Evolutionary conservation across 2,113 vertebrate species (phyloP).

Genomic region (Sciurus niger): DNA sequence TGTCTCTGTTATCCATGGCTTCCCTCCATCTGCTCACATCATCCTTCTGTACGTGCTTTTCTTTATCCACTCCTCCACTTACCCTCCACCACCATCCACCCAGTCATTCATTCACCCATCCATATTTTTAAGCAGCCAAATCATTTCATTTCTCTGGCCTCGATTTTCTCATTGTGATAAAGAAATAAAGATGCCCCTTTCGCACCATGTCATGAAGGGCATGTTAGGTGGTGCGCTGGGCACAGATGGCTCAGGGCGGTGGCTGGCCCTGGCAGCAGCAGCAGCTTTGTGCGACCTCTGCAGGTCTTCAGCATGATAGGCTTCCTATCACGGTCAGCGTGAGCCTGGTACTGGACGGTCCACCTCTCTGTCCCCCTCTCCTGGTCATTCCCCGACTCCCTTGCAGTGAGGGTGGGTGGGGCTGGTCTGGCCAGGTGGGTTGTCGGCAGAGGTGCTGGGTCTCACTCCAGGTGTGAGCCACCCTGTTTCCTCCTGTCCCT

Average conservation of each 20-base stretch:
- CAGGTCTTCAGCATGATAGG: rapidly evolving
- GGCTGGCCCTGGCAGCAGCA: rapidly evolving
- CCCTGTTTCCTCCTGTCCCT: not conserved
- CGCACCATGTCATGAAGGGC: rapidly evolving
- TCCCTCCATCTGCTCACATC: not conserved
- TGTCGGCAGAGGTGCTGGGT: too few species aligned
- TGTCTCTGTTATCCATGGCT: too few species aligned
- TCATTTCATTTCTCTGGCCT: not conserved
- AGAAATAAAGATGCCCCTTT: not conserved
- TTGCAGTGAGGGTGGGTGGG: too few species aligned
- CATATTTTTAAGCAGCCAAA: not conserved
- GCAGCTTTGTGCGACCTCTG: too few species aligned
- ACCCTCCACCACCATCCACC: too few species aligned
- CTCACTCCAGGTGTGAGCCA: not conserved
- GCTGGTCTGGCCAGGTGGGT: not conserved
- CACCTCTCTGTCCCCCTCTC: not conserved
- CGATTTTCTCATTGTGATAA: not conserved
- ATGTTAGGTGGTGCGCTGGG: rapidly evolving
- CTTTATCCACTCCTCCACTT: too few species aligned
- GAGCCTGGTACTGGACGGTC: rapidly evolving
- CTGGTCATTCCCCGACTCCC: not conserved
- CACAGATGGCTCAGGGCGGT: rapidly evolving
- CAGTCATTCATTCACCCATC: not conserved
- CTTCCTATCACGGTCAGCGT: rapidly evolving
- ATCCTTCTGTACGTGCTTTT: too few species aligned